phyloP scores from a whole-genome alignment of 2,888 invertebrate genomes.

The Rotaria sp. region DNA sequence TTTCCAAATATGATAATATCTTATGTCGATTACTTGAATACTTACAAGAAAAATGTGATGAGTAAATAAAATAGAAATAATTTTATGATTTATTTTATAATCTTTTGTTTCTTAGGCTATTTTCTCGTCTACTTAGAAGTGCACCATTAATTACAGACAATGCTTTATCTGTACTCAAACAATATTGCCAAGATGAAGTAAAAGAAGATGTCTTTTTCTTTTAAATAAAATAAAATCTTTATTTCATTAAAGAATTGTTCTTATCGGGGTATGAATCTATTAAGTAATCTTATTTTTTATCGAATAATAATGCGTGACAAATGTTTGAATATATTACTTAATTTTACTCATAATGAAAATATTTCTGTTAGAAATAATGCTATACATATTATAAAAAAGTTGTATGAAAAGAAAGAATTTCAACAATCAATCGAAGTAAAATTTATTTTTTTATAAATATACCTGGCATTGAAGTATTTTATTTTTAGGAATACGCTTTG shows the following conservation, averaged over 20 bases:
- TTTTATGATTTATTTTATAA: background rate
- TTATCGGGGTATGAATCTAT: conserved; percentile 68
- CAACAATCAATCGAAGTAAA: conserved; percentile 63
- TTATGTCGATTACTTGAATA: conserved; percentile 63
- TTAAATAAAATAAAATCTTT: background rate
- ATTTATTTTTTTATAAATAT: background rate
- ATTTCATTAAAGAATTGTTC: conserved; percentile 56
- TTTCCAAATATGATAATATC: conserved; percentile 74
- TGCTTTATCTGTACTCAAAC: conserved; percentile 72
- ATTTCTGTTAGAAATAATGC: conserved; percentile 64
- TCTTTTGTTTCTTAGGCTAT: conserved; percentile 50
- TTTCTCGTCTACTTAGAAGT: conserved; percentile 72
- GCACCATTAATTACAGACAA: conserved; percentile 81
- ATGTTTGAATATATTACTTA: conserved; percentile 71
- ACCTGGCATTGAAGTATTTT: background rate
- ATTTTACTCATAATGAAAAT: conserved; percentile 64
- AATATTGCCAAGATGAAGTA: conserved; percentile 67
- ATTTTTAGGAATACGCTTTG: conserved; percentile 64
- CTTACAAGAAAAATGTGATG: conserved; percentile 47
- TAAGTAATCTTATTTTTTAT: conserved; percentile 77
- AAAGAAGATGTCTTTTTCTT: no score
- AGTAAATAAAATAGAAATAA: background rate
- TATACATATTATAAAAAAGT: conserved; percentile 65
- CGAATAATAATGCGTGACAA: conserved; percentile 74
- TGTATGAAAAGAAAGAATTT: conserved; percentile 67